Evolutionary conservation across 2,888 invertebrate genomes (phyloP).

Genomic region (Pterostichus madidus): DNA sequence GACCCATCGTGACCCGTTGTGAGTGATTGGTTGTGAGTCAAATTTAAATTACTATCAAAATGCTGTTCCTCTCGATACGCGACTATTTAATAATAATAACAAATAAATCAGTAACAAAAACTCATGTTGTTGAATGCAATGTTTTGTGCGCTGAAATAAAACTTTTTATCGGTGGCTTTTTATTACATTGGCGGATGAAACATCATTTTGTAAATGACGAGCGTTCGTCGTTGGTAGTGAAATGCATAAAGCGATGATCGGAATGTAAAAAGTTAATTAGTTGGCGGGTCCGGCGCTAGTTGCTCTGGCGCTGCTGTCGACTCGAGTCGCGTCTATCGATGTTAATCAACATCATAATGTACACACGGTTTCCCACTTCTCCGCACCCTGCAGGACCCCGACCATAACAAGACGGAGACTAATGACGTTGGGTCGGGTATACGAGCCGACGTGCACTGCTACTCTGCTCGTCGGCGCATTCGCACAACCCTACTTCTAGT

Average conservation of each 20-base stretch:
- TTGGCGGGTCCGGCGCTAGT: slow-evolving; percentile 9
- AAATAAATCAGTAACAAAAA: too few relatives aligned
- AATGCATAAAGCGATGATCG: slow-evolving; percentile 60
- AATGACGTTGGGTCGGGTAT: slow-evolving; percentile 61
- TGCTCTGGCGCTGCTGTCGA: slow-evolving; percentile 28
- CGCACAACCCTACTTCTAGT: slow-evolving; percentile 28
- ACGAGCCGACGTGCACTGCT: slow-evolving; percentile 14
- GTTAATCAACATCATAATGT: slow-evolving; percentile 67
- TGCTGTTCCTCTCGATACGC: too few relatives aligned
- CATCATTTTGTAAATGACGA: slow-evolving; percentile 58
- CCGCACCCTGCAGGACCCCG: slow-evolving; percentile 12
- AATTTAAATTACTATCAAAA: too few relatives aligned
- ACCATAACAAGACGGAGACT: slow-evolving; percentile 65
- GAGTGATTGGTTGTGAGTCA: too few relatives aligned
- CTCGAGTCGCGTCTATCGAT: slow-evolving; percentile 53
- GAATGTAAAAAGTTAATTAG: slow-evolving; percentile 65
- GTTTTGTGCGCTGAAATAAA: slow-evolving; percentile 29
- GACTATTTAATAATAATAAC: too few relatives aligned
- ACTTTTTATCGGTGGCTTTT: slow-evolving; percentile 27
- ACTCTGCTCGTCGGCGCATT: neutral
- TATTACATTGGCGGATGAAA: neutral
- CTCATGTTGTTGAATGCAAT: neutral
- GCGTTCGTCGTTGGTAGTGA: slow-evolving; percentile 23
- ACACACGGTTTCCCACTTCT: slow-evolving; percentile 27
- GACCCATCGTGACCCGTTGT: too few relatives aligned